These are phyloP conservation scores for Cryptomyrus ogoouensis DNA, from an alignment of 2,113 vertebrate species.

Conservation along the genomic window DNA sequence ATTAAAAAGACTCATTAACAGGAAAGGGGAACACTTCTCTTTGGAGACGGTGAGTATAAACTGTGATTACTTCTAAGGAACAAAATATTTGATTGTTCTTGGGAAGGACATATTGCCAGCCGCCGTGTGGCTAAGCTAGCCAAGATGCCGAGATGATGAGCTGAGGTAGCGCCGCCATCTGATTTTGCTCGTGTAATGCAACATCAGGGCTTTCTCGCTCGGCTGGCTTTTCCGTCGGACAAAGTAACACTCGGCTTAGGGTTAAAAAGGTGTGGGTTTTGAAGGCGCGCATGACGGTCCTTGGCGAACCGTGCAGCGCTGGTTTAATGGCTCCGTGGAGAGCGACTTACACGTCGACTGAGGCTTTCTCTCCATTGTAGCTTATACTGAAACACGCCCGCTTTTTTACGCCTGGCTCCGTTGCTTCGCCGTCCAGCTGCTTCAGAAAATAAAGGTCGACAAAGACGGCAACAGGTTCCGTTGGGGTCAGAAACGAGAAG, in stretches of 20 bases:
- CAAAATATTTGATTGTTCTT: not conserved
- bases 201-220: not conserved
- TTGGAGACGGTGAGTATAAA: not conserved
- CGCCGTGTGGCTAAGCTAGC: not conserved
- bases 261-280: not conserved
- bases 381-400: not conserved
- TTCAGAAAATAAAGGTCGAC: not conserved
- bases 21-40: not conserved
- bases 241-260: not conserved
- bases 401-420: not conserved
- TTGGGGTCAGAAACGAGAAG: not conserved
- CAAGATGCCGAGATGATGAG: not conserved
- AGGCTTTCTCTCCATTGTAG: not conserved
- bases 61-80: not conserved
- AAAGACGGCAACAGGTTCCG: not conserved
- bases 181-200: not conserved
- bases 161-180: not conserved
- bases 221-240: not conserved
- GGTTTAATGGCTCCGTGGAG: not conserved
- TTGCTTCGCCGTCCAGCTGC: not conserved
- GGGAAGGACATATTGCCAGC: not conserved
- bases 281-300: not conserved
- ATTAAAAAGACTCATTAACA: not conserved
- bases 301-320: not conserved
- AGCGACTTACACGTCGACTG: not conserved